phyloP scores from a whole-genome alignment of 2,888 invertebrate species.

The Eumacrocentrus americanus region DNA sequence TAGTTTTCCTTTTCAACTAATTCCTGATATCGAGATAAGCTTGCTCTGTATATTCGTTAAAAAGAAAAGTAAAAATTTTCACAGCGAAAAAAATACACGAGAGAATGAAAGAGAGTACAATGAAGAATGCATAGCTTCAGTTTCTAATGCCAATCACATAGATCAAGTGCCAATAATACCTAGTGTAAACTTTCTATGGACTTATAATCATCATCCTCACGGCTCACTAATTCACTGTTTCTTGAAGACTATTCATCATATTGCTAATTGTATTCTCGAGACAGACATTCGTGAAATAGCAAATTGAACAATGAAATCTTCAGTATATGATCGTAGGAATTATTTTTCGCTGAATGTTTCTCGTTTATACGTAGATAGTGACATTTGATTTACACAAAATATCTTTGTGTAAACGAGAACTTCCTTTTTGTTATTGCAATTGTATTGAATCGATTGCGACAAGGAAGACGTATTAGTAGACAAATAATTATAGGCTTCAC shows the following conservation, averaged over 20 bases:
- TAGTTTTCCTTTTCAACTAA: background rate
- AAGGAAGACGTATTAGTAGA: no score
- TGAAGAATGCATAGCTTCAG: slow-evolving; percentile 16
- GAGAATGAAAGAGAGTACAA: slow-evolving; percentile 24
- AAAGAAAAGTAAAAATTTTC: slow-evolving; percentile 25
- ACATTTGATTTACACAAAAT: no score
- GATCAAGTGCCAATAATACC: slow-evolving; percentile 36
- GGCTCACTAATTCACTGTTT: background rate
- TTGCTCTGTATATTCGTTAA: slow-evolving; percentile 37
- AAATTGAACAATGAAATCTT: no score
- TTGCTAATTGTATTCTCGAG: no score
- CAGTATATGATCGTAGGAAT: no score
- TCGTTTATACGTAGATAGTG: no score
- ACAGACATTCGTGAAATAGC: no score
- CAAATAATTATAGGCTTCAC: no score
- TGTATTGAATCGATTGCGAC: no score
- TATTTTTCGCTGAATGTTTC: no score
- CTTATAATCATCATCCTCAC: background rate
- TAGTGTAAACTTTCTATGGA: background rate
- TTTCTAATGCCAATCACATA: slow-evolving; percentile 23
- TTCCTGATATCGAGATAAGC: background rate
- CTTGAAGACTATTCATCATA: background rate
- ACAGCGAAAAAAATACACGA: slow-evolving; percentile 12
- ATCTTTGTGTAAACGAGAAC: no score
- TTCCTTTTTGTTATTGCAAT: no score